Percentiles rank a stretch among this genome's conserved stretches.
Conservation (phyloP, 2,888 invertebrate species). For the Dryococelus australis region DNA sequence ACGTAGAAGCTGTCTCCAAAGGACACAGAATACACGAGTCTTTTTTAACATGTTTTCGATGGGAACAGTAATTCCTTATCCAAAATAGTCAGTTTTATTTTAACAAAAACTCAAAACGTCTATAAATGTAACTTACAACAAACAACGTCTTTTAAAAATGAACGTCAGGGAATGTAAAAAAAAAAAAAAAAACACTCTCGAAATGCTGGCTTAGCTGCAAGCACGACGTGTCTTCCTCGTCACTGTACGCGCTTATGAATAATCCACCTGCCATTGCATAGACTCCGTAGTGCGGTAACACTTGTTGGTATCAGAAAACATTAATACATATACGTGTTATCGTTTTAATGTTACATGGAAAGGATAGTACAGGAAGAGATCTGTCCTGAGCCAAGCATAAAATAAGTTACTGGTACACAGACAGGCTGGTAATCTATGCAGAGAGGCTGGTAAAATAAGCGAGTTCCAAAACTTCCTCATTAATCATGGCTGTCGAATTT, state of each 20-base stretch:
- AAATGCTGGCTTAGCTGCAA: neutral
- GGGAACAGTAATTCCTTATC: neutral
- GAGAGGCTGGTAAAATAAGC: no score
- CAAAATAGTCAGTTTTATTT: neutral
- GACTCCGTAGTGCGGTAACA: neutral
- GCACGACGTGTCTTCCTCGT: neutral
- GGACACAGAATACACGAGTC: slow-evolving; percentile 4
- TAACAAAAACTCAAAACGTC: neutral
- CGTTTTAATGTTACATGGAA: no score
- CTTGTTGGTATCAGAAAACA: no score
- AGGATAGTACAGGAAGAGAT: no score
- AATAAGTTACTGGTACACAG: no score
- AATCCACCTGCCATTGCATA: neutral
- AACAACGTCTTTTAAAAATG: neutral
- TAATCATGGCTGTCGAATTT: no score
- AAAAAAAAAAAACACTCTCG: neutral
- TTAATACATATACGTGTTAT: no score
- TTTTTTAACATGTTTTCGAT: neutral
- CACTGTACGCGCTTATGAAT: neutral
- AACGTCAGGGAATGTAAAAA: neutral
- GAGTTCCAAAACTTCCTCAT: no score
- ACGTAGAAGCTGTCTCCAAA: neutral
- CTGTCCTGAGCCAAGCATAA: no score
- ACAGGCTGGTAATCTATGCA: no score
- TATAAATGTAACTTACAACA: neutral